Evolutionary conservation across 1,140 invertebrate species (phyloP).

Genomic region (Drosophila mojavensis): DNA sequence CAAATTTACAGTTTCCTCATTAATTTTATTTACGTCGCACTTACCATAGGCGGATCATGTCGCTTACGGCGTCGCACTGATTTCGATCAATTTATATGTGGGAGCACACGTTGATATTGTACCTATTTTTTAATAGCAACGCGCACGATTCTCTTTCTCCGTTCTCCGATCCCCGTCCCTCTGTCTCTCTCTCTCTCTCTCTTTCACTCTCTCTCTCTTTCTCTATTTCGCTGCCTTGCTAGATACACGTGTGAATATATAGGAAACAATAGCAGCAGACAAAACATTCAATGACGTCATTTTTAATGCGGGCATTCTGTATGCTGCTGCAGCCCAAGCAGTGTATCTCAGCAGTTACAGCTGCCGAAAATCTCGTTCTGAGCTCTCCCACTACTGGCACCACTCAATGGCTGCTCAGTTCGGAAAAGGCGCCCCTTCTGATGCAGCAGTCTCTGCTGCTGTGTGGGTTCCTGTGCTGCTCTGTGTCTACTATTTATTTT

Average conservation of each 20-base stretch:
- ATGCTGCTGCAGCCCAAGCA: constrained; percentile 23
- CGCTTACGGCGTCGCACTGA: constrained; percentile 47
- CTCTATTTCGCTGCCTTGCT: neutral
- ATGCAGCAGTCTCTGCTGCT: constrained; percentile 21
- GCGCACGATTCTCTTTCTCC: neutral
- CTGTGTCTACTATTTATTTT: constrained; percentile 27
- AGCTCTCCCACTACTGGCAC: constrained; percentile 34
- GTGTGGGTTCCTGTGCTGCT: constrained; percentile 12
- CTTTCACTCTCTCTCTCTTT: too few relatives aligned
- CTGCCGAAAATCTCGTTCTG: constrained; percentile 21
- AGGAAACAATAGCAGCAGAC: constrained; percentile 39
- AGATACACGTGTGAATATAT: constrained; percentile 45
- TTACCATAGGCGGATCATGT: constrained; percentile 36
- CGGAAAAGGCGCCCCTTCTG: constrained; percentile 13
- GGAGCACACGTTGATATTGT: constrained; percentile 33
- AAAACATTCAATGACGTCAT: constrained; percentile 37
- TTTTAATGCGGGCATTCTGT: constrained; percentile 6
- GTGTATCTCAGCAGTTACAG: constrained; percentile 17
- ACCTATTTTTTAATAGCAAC: constrained; percentile 28
- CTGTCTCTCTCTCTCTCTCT: neutral
- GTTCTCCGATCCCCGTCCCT: neutral
- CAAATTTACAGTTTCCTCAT: constrained; percentile 77
- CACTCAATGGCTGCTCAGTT: constrained; percentile 35
- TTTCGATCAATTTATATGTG: constrained; percentile 64
- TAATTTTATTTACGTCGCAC: constrained; percentile 53